Evolutionary conservation across 2,888 invertebrate species (phyloP).

Genomic region (Platycheirus rosarum): DNA sequence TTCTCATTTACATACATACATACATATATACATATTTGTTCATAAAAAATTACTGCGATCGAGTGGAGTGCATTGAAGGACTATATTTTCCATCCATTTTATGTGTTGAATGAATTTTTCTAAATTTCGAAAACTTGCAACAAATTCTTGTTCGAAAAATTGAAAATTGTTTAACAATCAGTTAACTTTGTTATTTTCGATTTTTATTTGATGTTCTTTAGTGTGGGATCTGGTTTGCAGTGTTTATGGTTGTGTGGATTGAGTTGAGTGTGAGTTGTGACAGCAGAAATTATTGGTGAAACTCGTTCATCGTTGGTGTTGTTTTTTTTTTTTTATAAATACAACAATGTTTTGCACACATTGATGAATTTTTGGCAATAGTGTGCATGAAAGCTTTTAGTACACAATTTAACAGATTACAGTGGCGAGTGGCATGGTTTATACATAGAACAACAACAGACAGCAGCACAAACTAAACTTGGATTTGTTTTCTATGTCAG

Average conservation of each 20-base stretch:
- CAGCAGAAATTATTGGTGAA: neutral
- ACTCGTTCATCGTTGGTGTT: neutral
- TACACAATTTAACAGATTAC: neutral
- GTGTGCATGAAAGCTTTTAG: neutral
- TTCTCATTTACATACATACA: neutral
- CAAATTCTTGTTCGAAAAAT: constrained; percentile 30
- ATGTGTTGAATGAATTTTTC: neutral
- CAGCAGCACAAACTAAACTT: neutral
- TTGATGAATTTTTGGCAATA: neutral
- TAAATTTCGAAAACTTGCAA: constrained; percentile 8
- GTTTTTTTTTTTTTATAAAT: too few relatives aligned
- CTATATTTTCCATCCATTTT: neutral
- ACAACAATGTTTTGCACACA: too few relatives aligned
- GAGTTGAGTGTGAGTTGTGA: neutral
- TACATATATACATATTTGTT: neutral
- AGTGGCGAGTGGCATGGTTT: neutral
- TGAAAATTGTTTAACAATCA: constrained; percentile 47
- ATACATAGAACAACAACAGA: neutral
- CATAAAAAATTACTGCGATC: constrained; percentile 3
- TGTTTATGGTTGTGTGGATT: constrained; percentile 20
- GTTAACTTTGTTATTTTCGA: constrained; percentile 46
- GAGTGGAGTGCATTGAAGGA: neutral
- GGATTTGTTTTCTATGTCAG: constrained; percentile 65
- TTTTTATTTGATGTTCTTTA: constrained; percentile 19
- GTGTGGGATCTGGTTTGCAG: constrained; percentile 17